Percentiles rank a stretch among this genome's conserved stretches.
Conservation (phyloP, 2,888 invertebrate species). For the Phasia obesa region DNA sequence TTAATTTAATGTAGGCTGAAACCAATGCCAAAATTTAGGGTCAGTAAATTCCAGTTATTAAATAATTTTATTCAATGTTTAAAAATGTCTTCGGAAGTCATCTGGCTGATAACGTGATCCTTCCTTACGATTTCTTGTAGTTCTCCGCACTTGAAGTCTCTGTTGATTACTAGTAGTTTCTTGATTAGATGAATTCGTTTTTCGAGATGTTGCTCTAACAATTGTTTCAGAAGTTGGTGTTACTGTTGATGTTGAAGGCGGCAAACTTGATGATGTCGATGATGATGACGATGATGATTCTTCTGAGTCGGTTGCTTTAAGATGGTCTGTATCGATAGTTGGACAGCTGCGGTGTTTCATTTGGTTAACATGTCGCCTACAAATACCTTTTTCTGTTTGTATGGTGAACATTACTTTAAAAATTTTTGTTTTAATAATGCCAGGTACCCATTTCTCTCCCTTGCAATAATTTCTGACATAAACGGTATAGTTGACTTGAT, state of each 20-base stretch:
- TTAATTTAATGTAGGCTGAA: neutral
- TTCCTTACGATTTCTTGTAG: conserved; percentile 35
- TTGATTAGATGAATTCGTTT: neutral
- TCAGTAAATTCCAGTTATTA: neutral
- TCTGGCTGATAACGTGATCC: conserved; percentile 34
- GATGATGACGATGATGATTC: neutral
- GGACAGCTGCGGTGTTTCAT: neutral
- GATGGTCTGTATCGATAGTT: neutral
- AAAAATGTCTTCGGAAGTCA: conserved; percentile 25
- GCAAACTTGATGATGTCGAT: neutral
- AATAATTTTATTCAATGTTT: neutral
- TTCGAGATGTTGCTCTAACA: neutral
- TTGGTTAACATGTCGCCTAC: neutral
- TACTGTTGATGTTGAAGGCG: neutral
- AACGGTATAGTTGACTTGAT: neutral
- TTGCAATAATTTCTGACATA: conserved; percentile 24
- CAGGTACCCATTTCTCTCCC: conserved; percentile 27
- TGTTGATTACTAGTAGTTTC: neutral
- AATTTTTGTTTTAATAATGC: neutral
- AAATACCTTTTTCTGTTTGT: conserved; percentile 16
- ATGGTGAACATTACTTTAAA: conserved; percentile 28
- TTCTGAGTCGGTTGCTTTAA: neutral
- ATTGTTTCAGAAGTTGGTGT: neutral
- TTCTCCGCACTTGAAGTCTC: conserved; percentile 24
- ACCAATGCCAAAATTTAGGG: neutral